These are phyloP conservation scores for Halcyon badia DNA, from an alignment of 2,797 vertebrate species.

Conservation along the genomic window DNA sequence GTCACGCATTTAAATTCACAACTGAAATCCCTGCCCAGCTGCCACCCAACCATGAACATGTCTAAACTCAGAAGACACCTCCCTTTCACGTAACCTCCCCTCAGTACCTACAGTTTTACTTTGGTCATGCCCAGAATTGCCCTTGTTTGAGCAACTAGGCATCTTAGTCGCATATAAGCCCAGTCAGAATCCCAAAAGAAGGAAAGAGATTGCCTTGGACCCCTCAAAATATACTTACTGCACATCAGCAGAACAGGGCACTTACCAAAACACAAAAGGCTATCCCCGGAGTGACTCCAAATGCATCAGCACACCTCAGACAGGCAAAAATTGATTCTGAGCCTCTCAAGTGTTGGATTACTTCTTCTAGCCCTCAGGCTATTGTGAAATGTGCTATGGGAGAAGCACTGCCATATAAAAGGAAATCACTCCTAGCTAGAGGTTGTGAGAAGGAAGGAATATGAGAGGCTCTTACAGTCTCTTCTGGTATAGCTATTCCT, in stretches of 20 bases:
- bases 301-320: not conserved
- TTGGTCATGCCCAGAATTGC: slow-evolving; percentile 39
- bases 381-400: not conserved
- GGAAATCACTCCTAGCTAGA: not conserved
- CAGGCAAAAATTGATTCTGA: not conserved
- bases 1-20: not conserved
- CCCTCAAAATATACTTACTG: not conserved
- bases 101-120: not conserved
- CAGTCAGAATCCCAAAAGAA: not conserved
- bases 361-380: slow-evolving; percentile 9
- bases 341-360: not conserved
- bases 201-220: not conserved
- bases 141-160: slow-evolving; percentile 2
- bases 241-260: not conserved
- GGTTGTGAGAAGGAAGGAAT: not conserved
- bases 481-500: not conserved
- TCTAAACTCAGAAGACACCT: slow-evolving; percentile 49
- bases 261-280: not conserved
- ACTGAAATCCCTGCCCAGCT: not conserved
- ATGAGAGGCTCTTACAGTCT: not conserved
- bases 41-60: slow-evolving; percentile 52
- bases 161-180: not conserved
- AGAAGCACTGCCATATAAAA: not conserved
- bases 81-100: not conserved
- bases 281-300: not conserved